Evolutionary conservation across 2,888 invertebrate species (phyloP).

Genomic region (Eledona agricola): DNA sequence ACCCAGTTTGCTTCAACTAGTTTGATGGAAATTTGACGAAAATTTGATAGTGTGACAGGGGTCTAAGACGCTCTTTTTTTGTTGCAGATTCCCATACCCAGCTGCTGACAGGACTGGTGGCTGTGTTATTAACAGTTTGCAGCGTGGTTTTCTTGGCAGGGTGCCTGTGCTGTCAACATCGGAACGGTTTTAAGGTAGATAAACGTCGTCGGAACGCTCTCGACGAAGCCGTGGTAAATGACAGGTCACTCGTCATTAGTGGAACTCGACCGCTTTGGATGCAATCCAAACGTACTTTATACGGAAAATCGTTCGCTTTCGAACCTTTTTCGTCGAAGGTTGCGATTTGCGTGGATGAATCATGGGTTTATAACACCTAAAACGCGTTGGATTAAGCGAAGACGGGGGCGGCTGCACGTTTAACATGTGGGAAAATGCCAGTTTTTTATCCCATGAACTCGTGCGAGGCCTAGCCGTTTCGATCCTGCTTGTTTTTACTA

Average conservation of each 20-base stretch:
- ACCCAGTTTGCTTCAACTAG: too few species aligned
- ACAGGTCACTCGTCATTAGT: background rate
- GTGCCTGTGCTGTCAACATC: constrained; percentile 62
- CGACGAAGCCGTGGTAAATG: background rate
- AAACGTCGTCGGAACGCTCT: constrained; percentile 10
- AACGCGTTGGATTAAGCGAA: constrained; percentile 9
- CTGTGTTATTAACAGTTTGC: constrained; percentile 60
- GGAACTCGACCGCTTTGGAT: constrained; percentile 6
- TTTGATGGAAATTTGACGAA: background rate
- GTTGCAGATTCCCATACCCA: constrained; percentile 57
- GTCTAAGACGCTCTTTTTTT: too few species aligned
- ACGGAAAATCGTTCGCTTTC: constrained; percentile 11
- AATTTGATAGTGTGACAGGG: background rate
- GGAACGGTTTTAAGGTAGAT: constrained; percentile 63
- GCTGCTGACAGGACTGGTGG: constrained; percentile 57
- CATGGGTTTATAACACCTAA: constrained; percentile 10
- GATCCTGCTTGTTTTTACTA: too few species aligned
- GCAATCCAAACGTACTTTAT: too few species aligned
- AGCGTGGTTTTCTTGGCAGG: constrained; percentile 57
- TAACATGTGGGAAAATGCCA: constrained; percentile 6
- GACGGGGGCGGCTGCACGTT: constrained; percentile 4
- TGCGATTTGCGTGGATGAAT: constrained; percentile 10
- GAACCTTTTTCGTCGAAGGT: constrained; percentile 25
- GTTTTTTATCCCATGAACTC: too few species aligned
- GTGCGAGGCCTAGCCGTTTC: too few species aligned